Percentiles rank a stretch among this genome's conserved stretches.
These are phyloP conservation scores for Haliaeetus leucogaster DNA, from an alignment of 2,113 vertebrate genomes.

Conservation along the genomic window DNA sequence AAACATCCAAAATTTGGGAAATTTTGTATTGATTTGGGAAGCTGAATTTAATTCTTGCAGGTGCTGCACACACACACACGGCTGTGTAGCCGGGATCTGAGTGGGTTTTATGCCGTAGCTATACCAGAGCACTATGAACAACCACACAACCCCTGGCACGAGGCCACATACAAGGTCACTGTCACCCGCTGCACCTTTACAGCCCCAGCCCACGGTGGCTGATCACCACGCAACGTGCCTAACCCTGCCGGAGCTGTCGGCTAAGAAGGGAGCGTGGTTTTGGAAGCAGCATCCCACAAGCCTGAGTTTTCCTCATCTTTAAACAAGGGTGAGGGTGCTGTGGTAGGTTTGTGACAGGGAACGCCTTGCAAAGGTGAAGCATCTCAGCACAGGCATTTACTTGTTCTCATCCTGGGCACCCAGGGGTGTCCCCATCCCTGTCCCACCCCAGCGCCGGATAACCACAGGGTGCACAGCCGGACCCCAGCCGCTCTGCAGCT, in stretches of 20 bases:
- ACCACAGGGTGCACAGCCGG: neutral
- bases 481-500: rapidly evolving
- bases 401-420: neutral
- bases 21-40: neutral
- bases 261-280: neutral
- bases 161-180: neutral
- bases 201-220: neutral
- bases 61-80: neutral
- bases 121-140: rapidly evolving
- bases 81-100: neutral
- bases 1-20: neutral
- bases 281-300: neutral
- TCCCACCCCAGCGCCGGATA: rapidly evolving
- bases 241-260: rapidly evolving
- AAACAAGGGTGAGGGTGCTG: neutral
- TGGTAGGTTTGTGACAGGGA: neutral
- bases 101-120: neutral
- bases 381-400: rapidly evolving
- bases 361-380: neutral
- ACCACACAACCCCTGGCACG: rapidly evolving
- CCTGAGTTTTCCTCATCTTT: neutral
- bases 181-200: neutral
- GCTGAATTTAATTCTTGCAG: neutral
- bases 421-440: rapidly evolving
- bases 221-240: rapidly evolving